Evolutionary conservation across 2,797 vertebrate species (phyloP), one percentile per base, ranked within the genome.

Genomic region (Melanotaenia pygmaea): DNA sequence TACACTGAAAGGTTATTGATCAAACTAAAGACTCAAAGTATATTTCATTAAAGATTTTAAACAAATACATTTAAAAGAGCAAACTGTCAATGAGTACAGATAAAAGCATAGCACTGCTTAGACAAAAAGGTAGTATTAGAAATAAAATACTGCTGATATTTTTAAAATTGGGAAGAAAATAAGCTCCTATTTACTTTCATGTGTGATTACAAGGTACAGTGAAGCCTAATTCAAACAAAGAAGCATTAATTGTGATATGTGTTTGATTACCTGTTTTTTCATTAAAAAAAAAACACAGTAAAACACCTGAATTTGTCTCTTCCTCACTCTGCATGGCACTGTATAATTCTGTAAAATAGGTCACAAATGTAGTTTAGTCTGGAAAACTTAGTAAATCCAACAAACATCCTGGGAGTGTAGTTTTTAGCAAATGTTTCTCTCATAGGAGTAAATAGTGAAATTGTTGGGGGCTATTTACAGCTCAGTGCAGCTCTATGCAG

Each of bases 401-500:
- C 11, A 16, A 12, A 60, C 35, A 60, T 38, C 59, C 22, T 38
- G 34, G 58, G 45, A 51, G 28, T 35, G 57, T 59, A 59, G 22
- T 4, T 26, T 53, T 53, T 34, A 56, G 45, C 18, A 32, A 61
- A 26, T 37, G 0, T 34, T 16, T 56, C 28, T 60, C n/a, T 24
- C 51, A 45, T 40, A 47, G 34, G 16, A 77, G 53, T 18, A 26
- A 74, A 57, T 7, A 18, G 22, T 59, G 22, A 37, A 59, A 51
- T 64, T 70, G 14, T n/a, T 24, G 14, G 32, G 47, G 45, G 54
- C 67, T 70, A 65, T 68, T 69, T 71, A 59, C 47, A 59, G 20
- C 35, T 22, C 14, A 43, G 13, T 14, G 40, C 40, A 14, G 40
- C 14, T 43, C 14, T 43, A 4, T 16, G 40, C 40, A 43, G 57